Evolutionary conservation across 2,797 vertebrate genomes (phyloP).

Genomic region (Anableps anableps): DNA sequence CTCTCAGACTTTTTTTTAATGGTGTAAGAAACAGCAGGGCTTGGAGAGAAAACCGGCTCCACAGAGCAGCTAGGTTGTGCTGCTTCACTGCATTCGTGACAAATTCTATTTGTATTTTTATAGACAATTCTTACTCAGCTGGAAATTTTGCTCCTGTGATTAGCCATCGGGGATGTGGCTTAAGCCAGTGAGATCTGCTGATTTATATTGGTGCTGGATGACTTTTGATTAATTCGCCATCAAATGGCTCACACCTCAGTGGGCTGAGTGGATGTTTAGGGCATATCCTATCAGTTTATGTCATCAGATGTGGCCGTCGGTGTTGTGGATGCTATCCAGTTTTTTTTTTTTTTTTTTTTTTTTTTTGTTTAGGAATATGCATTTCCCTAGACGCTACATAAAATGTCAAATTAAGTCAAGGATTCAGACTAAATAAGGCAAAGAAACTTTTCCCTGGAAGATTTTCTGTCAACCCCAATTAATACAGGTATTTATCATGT

Average conservation of each 20-base stretch:
- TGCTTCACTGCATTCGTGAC: slow-evolving; percentile 70
- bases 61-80: slow-evolving; percentile 50
- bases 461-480: background rate
- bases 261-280: slow-evolving; percentile 62
- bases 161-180: slow-evolving; percentile 64
- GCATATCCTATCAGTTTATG: slow-evolving; percentile 68
- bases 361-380: slow-evolving; percentile 50
- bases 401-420: slow-evolving; percentile 10
- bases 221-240: slow-evolving; percentile 80
- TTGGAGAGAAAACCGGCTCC: slow-evolving; percentile 53
- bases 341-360: slow-evolving; percentile 56
- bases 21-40: slow-evolving; percentile 66
- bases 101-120: slow-evolving; percentile 74
- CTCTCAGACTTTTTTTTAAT: slow-evolving; percentile 67
- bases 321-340: slow-evolving; percentile 55
- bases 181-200: slow-evolving; percentile 71
- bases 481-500: background rate
- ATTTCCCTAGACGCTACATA: slow-evolving; percentile 20
- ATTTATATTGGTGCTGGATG: slow-evolving; percentile 69
- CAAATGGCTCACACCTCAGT: slow-evolving; percentile 68
- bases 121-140: slow-evolving; percentile 71
- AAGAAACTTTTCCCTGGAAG: background rate
- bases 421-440: background rate
- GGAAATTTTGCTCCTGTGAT: slow-evolving; percentile 67
- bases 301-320: slow-evolving; percentile 73